Evolutionary conservation across 2,113 vertebrate genomes (phyloP).

Genomic region (Phalacrocorax carbo): DNA sequence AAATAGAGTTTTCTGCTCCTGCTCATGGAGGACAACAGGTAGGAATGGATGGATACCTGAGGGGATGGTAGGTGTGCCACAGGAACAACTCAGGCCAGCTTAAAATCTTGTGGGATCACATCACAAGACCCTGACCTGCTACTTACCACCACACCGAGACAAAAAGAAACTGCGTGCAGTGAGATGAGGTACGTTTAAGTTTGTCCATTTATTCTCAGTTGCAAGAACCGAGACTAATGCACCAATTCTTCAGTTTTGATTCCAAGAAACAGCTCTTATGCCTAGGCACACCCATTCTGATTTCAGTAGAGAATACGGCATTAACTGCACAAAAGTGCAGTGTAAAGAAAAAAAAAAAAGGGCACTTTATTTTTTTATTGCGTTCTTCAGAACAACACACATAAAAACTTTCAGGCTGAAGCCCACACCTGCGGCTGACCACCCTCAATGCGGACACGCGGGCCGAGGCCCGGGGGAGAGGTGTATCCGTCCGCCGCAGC

Average conservation of each 20-base stretch:
- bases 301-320: neutral
- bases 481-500: too few relatives aligned
- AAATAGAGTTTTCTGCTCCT: neutral
- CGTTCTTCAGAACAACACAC: neutral
- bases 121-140: neutral
- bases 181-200: neutral
- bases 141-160: accelerated
- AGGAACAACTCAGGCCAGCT: neutral
- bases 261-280: neutral
- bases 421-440: too few relatives aligned
- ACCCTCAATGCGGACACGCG: too few relatives aligned
- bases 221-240: neutral
- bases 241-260: neutral
- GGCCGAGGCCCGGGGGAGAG: too few relatives aligned
- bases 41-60: neutral
- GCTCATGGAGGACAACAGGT: neutral
- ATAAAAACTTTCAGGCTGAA: neutral
- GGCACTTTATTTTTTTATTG: neutral
- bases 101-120: accelerated
- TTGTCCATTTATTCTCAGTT: neutral
- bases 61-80: accelerated
- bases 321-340: neutral
- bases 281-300: neutral
- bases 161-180: accelerated
- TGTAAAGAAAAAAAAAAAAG: too few relatives aligned